Evolutionary conservation across 1,140 invertebrate genomes (phyloP), one percentile per base, ranked within the genome.

Genomic region (Lucilia sericata): DNA sequence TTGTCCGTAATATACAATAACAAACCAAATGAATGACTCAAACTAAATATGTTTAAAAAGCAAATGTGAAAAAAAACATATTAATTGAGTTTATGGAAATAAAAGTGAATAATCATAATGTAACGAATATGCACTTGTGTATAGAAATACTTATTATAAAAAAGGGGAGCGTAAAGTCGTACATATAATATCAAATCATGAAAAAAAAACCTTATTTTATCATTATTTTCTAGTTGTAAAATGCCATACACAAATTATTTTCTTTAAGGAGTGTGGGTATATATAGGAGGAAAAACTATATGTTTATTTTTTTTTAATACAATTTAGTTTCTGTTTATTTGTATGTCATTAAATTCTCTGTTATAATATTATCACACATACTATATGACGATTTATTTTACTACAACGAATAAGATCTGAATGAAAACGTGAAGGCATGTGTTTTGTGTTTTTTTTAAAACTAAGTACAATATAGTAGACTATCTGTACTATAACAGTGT

Each of bases 1-100:
- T 5, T 87, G 86, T 60, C 85, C n/a, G 86, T 19, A 86, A 65
- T 60, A 14, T 60, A n/a, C 2, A 60, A 60, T 60, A 30, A 87
- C 88, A 7, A 83, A 60, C 55, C 55, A n/a, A 42, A 60, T 8
- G n/a, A 60, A 60, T 60, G 55, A 60, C 55, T 60, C 55, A 60
- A 60, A 60, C 55, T 60, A 60, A n/a, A n/a, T 60, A 60, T 42
- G 42, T 42, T 42, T 42, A 4, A n/a, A 60, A 60, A 60, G 55
- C 25, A 30, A 30, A 12, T 14, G 10, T 14, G 51, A 12, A 60
- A 42, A 10, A 60, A 60, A 60, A 60, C 13, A 60, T 60, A 60
- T 60, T 60, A 60, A 60, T 75, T 75, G n/a, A 75, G 34, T 75
- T 75, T 75, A 75, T 25, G 34, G 13, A 14, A 30, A 30, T 36